Conservation (phyloP, 1,140 invertebrate species). For the Popillia japonica region DNA sequence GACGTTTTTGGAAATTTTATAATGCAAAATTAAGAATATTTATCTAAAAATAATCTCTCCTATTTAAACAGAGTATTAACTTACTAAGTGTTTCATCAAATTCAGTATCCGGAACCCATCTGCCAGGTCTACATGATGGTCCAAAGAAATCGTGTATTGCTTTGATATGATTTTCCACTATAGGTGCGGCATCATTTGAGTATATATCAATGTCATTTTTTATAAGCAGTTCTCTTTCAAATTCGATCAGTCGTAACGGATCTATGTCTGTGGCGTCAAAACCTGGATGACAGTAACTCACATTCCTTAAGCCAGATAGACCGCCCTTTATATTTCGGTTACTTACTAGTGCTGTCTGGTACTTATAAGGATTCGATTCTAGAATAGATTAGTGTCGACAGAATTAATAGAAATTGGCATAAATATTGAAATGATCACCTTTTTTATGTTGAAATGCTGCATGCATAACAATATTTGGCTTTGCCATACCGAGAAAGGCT, state of each 20-base stretch:
- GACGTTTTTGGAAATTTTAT: too few relatives aligned
- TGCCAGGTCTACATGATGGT: slow-evolving; percentile 71
- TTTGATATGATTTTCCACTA: slow-evolving; percentile 66
- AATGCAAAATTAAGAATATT: too few relatives aligned
- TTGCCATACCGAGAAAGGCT: too few relatives aligned
- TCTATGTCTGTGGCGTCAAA: slow-evolving; percentile 65
- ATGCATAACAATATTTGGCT: too few relatives aligned
- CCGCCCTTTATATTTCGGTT: slow-evolving; percentile 57
- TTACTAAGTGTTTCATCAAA: slow-evolving; percentile 69
- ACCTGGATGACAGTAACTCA: slow-evolving; percentile 71
- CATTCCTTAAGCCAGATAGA: slow-evolving; percentile 61
- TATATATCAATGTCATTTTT: slow-evolving; percentile 46
- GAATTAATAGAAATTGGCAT: too few relatives aligned
- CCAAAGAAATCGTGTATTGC: slow-evolving; percentile 67
- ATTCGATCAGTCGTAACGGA: slow-evolving; percentile 66
- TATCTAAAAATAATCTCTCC: too few relatives aligned
- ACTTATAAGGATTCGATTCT: slow-evolving; percentile 59
- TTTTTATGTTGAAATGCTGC: too few relatives aligned
- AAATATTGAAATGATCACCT: too few relatives aligned
- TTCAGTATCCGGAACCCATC: slow-evolving; percentile 66
- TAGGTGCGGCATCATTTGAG: slow-evolving; percentile 54
- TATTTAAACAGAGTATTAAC: too few relatives aligned
- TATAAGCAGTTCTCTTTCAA: slow-evolving; percentile 63
- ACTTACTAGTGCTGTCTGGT: slow-evolving; percentile 67
- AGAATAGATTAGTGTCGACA: neutral